These are phyloP conservation scores for Sinella curviseta DNA, from an alignment of 1,140 invertebrate genomes.

Conservation along the genomic window DNA sequence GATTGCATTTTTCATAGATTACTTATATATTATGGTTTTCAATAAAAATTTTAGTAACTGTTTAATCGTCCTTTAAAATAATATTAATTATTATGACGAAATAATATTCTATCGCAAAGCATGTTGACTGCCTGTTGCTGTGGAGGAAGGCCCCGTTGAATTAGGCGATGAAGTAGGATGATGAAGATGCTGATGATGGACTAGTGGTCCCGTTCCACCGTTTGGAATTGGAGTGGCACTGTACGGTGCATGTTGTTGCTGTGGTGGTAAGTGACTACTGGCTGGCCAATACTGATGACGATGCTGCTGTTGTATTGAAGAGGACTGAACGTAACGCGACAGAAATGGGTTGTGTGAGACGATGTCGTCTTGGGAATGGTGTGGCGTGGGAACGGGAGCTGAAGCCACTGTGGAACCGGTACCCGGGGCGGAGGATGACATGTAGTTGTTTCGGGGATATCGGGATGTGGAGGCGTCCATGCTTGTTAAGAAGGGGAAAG, in stretches of 20 bases:
- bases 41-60: no score
- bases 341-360: not conserved
- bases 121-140: not conserved
- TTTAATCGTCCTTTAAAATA: no score
- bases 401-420: not conserved
- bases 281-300: not conserved
- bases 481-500: slow-evolving; percentile 4
- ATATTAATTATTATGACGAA: no score
- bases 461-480: not conserved
- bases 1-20: no score
- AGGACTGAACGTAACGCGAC: not conserved
- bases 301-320: not conserved
- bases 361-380: not conserved
- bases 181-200: not conserved
- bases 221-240: not conserved
- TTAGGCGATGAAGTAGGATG: not conserved
- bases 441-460: not conserved
- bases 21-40: no score
- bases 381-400: not conserved
- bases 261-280: not conserved
- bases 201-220: not conserved
- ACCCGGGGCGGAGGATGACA: not conserved
- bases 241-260: not conserved
- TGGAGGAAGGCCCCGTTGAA: not conserved
- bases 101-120: slow-evolving; percentile 1